Percentiles rank a stretch among this genome's conserved stretches.
Evolutionary conservation across 2,797 vertebrate species (phyloP).

Genomic region (Etheostoma nigrum): DNA sequence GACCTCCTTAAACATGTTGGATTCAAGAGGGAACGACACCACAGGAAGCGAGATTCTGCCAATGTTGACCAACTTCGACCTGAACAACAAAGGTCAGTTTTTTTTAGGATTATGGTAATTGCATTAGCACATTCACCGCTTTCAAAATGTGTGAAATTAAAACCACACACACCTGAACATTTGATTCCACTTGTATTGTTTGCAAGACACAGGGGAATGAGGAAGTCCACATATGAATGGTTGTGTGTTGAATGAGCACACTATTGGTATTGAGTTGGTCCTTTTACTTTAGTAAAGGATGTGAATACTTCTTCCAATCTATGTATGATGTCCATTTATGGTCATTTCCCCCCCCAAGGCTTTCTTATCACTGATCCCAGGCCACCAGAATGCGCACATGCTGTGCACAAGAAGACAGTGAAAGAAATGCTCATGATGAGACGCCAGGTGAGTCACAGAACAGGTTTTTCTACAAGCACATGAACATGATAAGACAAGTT

Average conservation of each 20-base stretch:
- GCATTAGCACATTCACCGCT: not conserved
- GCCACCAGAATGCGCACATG: not conserved
- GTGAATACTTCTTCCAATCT: not conserved
- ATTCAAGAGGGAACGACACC: slow-evolving; percentile 20
- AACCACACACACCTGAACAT: not conserved
- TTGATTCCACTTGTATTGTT: not conserved
- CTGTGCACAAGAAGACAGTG: slow-evolving; percentile 41
- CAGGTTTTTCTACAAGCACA: not conserved
- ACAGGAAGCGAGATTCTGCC: not conserved
- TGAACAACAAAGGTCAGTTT: slow-evolving; percentile 27
- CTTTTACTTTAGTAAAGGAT: not conserved
- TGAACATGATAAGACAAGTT: not conserved
- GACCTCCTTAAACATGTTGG: slow-evolving; percentile 39
- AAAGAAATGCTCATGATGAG: slow-evolving; percentile 64
- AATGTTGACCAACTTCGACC: not conserved
- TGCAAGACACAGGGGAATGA: not conserved
- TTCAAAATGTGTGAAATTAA: not conserved
- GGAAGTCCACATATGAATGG: not conserved
- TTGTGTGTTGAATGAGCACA: not conserved
- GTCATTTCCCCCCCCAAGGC: not conserved
- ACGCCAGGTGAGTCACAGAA: slow-evolving; percentile 35
- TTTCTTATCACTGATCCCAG: not conserved
- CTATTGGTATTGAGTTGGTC: not conserved
- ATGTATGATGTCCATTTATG: not conserved
- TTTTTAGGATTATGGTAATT: not conserved